Evolutionary conservation across 2,888 invertebrate species (phyloP).

Genomic region (Ophonus ardosiacus): DNA sequence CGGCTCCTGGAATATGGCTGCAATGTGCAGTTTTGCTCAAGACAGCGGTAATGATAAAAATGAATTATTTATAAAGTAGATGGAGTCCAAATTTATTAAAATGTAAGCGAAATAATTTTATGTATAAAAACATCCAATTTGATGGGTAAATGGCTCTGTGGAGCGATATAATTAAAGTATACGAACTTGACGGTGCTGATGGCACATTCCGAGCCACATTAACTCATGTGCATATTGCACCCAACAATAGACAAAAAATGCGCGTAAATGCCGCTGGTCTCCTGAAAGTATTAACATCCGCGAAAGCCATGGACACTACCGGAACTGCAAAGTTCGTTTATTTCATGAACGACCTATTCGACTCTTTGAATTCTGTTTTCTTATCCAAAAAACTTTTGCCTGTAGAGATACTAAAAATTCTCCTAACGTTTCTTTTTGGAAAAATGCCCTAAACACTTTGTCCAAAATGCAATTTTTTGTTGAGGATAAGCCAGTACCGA

Average conservation of each 20-base stretch:
- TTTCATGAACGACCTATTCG: conserved; percentile 38
- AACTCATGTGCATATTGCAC: neutral
- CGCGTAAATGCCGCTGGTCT: neutral
- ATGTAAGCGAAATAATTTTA: neutral
- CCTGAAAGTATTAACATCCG: neutral
- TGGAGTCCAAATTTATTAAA: neutral
- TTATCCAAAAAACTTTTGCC: neutral
- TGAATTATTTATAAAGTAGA: conserved; percentile 20
- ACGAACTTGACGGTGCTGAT: neutral
- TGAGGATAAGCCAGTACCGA: neutral
- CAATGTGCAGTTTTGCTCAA: neutral
- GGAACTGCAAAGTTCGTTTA: neutral
- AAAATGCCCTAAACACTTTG: neutral
- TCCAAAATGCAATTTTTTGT: neutral
- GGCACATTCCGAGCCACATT: neutral
- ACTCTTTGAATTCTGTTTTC: conserved; percentile 29
- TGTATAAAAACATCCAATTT: no score
- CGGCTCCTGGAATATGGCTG: conserved; percentile 7
- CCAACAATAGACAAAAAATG: neutral
- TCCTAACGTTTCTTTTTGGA: neutral
- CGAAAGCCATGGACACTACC: neutral
- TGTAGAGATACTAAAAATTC: neutral
- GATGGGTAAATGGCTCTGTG: neutral
- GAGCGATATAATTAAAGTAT: neutral
- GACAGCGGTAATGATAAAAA: neutral